These are phyloP conservation scores for Pelobates cultripes DNA, from an alignment of 2,797 vertebrate species.

Conservation along the genomic window DNA sequence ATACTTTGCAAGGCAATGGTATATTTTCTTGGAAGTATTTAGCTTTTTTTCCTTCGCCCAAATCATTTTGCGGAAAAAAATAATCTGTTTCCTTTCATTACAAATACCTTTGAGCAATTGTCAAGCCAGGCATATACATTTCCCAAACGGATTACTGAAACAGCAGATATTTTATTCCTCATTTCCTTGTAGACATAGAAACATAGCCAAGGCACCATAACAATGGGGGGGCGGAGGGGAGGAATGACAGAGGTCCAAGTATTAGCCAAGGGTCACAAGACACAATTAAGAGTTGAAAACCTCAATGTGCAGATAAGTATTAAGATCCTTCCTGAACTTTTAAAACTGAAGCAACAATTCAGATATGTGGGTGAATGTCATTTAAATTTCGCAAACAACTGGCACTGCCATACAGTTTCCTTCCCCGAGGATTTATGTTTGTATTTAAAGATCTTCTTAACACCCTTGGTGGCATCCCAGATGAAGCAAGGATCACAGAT, in stretches of 20 bases:
- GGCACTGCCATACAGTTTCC: too few relatives aligned
- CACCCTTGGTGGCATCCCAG: neutral
- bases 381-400: too few relatives aligned
- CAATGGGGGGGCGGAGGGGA: conserved; percentile 12
- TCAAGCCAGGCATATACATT: neutral
- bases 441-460: neutral
- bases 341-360: too few relatives aligned
- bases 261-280: conserved; percentile 30
- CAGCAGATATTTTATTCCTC: conserved; percentile 15
- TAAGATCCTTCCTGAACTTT: neutral
- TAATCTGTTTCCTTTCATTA: too few relatives aligned
- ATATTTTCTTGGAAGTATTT: too few relatives aligned
- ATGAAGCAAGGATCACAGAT: neutral
- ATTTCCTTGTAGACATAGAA: conserved; percentile 35
- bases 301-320: neutral
- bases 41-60: too few relatives aligned
- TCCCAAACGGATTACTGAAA: conserved; percentile 42
- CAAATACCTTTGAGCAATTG: neutral
- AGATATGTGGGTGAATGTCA: too few relatives aligned
- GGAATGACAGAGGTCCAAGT: neutral
- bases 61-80: too few relatives aligned
- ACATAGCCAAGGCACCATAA: conserved; percentile 4
- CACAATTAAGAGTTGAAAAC: neutral
- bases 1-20: too few relatives aligned
- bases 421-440: neutral